These are phyloP conservation scores for Aurelia sp. DNA, from an alignment of 30 jellyfish, hydroid and myxozoan species.

Conservation along the genomic window DNA sequence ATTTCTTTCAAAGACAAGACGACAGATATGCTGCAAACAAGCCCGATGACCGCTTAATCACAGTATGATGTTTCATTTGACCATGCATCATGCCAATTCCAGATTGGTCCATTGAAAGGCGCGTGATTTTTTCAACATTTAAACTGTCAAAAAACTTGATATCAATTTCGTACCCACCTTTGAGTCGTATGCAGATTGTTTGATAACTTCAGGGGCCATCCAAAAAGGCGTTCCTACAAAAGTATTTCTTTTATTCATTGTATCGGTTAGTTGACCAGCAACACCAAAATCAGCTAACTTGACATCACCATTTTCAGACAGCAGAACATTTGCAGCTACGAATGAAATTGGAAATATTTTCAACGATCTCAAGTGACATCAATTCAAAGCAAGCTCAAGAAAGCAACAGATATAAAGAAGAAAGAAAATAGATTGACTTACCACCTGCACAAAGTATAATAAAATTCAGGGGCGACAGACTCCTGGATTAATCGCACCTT, in stretches of 20 bases:
- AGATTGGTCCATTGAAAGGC: too few species aligned
- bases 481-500: too few species aligned
- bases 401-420: not conserved
- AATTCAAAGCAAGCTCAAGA: not conserved
- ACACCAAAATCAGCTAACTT: slow-evolving; percentile 99
- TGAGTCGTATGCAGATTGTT: slow-evolving; percentile 93
- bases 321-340: slow-evolving; percentile 96
- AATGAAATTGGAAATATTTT: not conserved
- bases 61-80: too few species aligned
- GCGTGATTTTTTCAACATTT: too few species aligned
- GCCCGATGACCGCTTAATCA: too few species aligned
- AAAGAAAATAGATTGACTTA: too few species aligned
- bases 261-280: slow-evolving; percentile 99
- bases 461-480: too few species aligned
- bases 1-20: too few species aligned
- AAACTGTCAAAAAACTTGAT: not conserved
- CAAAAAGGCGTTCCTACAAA: slow-evolving; percentile 99
- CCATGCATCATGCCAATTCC: too few species aligned
- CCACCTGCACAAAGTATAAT: too few species aligned
- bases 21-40: too few species aligned
- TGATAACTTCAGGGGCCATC: slow-evolving; percentile 99
- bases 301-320: slow-evolving; percentile 98
- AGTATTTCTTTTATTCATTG: slow-evolving; percentile 93
- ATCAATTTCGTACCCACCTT: slow-evolving; percentile 53
- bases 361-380: not conserved